Evolutionary conservation across 2,113 vertebrate genomes (phyloP).

Genomic region (Ivindomyrus marchei): DNA sequence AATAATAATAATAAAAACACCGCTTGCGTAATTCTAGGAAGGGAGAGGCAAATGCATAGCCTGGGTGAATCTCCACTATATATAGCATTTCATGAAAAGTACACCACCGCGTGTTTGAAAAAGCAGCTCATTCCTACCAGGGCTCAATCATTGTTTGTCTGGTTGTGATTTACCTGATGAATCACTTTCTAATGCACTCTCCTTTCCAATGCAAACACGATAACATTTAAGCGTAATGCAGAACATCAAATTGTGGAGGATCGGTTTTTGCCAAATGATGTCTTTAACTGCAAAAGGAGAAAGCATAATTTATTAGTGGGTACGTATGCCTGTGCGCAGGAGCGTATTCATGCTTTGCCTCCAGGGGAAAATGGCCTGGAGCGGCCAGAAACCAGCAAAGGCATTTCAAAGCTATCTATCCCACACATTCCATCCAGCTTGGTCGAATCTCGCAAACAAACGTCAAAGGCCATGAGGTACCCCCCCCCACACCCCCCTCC

Average conservation of each 20-base stretch:
- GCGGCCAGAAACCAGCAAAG: slow-evolving; percentile 7
- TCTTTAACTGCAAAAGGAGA: neutral
- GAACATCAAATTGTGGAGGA: neutral
- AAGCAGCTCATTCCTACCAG: neutral
- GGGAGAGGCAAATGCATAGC: neutral
- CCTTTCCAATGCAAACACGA: neutral
- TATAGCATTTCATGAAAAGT: neutral
- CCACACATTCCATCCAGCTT: slow-evolving; percentile 10
- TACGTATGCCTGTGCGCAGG: neutral
- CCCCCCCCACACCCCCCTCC: neutral
- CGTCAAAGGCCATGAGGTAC: slow-evolving; percentile 7
- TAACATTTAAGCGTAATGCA: neutral
- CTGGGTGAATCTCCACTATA: neutral
- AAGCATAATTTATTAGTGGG: neutral
- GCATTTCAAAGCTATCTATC: slow-evolving; percentile 16
- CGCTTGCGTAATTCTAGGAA: neutral
- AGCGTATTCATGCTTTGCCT: neutral
- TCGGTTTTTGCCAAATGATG: neutral
- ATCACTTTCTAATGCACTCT: neutral
- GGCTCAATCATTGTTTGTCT: neutral
- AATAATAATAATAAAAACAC: neutral
- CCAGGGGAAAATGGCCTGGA: neutral
- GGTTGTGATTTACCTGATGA: slow-evolving; percentile 3
- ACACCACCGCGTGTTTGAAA: neutral
- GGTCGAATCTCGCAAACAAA: slow-evolving; percentile 20